Evolutionary conservation across 2,113 vertebrate species (phyloP).

Genomic region (Bubo blakistoni): DNA sequence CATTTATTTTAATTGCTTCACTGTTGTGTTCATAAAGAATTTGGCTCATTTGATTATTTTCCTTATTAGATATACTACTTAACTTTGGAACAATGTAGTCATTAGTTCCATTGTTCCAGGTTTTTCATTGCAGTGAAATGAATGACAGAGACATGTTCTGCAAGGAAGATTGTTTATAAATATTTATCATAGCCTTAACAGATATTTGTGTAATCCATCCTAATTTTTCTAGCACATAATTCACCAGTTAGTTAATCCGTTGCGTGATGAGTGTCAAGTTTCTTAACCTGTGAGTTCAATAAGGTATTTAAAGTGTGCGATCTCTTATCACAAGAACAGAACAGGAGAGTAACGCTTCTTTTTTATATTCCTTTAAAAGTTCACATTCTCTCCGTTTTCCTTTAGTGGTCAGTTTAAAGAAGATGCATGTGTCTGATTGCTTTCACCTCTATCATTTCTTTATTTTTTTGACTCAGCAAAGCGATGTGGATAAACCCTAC

Average conservation of each 20-base stretch:
- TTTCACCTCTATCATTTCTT: too few relatives aligned
- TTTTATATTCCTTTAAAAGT: neutral
- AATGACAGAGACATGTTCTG: constrained; percentile 39
- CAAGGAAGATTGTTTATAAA: constrained; percentile 50
- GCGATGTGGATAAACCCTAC: accelerated
- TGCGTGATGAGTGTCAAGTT: neutral
- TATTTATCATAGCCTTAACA: constrained; percentile 62
- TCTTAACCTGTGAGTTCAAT: constrained; percentile 23
- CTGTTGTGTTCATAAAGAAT: constrained; percentile 59
- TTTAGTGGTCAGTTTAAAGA: neutral
- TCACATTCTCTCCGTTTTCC: neutral
- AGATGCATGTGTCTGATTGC: accelerated
- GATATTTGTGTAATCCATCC: constrained; percentile 62
- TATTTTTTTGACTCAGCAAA: neutral
- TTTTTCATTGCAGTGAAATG: constrained; percentile 43
- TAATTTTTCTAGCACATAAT: constrained; percentile 31
- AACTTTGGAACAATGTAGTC: constrained; percentile 61
- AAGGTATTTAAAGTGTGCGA: neutral
- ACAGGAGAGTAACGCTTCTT: neutral
- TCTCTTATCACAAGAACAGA: neutral
- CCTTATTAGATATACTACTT: constrained; percentile 67
- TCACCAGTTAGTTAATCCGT: constrained; percentile 37
- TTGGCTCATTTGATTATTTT: constrained; percentile 42
- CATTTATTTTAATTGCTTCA: constrained; percentile 78
- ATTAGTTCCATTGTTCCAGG: constrained; percentile 54